Evolutionary conservation across 1,140 invertebrate species (phyloP).

Genomic region (Camponotus vicinus): DNA sequence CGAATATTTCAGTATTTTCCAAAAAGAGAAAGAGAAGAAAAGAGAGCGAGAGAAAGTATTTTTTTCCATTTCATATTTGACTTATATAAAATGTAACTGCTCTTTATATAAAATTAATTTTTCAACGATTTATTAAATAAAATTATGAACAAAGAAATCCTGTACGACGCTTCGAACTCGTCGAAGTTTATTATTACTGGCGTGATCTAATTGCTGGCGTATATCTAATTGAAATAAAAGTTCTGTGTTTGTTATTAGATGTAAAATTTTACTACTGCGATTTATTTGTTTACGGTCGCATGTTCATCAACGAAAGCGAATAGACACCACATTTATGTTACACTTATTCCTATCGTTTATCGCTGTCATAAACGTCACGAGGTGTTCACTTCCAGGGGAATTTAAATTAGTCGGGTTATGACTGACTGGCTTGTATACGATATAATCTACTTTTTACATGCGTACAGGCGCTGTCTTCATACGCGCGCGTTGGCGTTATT

Average conservation of each 20-base stretch:
- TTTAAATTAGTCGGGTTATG: constrained; percentile 54
- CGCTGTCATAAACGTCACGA: background rate
- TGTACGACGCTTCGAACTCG: background rate
- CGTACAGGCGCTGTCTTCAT: background rate
- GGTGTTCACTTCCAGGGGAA: constrained; percentile 18
- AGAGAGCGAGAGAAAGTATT: too few species aligned
- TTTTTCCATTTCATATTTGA: too few species aligned
- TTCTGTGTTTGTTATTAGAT: background rate
- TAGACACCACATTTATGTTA: constrained; percentile 15
- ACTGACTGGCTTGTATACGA: background rate
- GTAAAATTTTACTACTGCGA: constrained; percentile 5
- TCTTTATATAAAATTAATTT: too few species aligned
- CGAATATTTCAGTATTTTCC: constrained; percentile 32
- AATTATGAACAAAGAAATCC: background rate
- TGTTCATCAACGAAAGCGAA: background rate
- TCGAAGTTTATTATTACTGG: background rate
- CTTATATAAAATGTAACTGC: too few species aligned
- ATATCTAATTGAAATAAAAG: constrained; percentile 4
- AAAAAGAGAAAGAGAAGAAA: background rate
- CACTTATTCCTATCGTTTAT: constrained; percentile 56
- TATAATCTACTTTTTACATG: constrained; percentile 6
- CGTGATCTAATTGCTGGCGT: too few species aligned
- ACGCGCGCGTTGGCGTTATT: background rate
- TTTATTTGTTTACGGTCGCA: constrained; percentile 17
- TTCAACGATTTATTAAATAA: too few species aligned